phyloP scores from a whole-genome alignment of 2,888 invertebrate species.

The Tenodera sinensis region DNA sequence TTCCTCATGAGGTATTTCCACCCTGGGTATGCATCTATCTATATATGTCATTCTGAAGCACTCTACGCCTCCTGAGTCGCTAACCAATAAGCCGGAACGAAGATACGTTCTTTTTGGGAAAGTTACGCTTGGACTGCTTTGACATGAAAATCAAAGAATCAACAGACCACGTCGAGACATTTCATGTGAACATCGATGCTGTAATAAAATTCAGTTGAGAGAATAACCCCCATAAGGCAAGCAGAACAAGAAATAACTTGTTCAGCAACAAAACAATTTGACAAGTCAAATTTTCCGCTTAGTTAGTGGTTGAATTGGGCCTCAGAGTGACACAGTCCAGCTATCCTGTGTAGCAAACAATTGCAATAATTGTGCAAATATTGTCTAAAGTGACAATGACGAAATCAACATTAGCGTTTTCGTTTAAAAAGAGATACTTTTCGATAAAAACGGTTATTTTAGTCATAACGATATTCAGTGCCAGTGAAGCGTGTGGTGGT shows the following conservation, averaged over 20 bases:
- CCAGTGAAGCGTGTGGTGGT: not conserved
- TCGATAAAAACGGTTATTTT: not conserved
- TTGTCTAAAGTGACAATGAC: too few relatives aligned
- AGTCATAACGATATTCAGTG: not conserved
- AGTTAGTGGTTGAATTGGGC: too few relatives aligned
- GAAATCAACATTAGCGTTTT: too few relatives aligned
- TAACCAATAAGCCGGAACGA: not conserved
- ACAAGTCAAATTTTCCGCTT: too few relatives aligned
- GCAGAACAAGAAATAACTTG: too few relatives aligned
- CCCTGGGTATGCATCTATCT: not conserved
- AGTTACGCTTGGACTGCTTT: not conserved
- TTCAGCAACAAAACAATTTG: too few relatives aligned
- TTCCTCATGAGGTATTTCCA: not conserved
- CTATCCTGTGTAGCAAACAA: too few relatives aligned
- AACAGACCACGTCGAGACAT: not conserved
- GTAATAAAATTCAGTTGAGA: not conserved
- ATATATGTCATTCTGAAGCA: not conserved
- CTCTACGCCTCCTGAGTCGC: not conserved
- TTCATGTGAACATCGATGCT: not conserved
- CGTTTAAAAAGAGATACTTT: too few relatives aligned
- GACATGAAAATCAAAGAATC: not conserved
- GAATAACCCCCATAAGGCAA: not conserved
- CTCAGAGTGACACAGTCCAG: too few relatives aligned
- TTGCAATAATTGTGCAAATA: too few relatives aligned
- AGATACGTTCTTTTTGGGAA: not conserved